phyloP scores from a whole-genome alignment of 2,797 vertebrate species.

The Danio aesculapii region DNA sequence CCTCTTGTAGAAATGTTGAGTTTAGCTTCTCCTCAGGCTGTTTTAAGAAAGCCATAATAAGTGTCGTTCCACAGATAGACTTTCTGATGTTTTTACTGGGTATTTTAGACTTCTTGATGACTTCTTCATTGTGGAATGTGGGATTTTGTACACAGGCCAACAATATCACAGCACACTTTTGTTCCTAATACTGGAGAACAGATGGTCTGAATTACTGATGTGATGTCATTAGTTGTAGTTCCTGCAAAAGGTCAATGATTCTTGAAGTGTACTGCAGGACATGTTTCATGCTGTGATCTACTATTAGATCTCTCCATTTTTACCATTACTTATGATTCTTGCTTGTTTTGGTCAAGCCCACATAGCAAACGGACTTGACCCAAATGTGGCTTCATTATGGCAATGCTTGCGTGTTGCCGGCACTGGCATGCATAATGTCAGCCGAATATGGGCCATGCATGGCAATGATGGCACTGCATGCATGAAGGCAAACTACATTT shows the following conservation, averaged over 20 bases:
- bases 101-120: slow-evolving; percentile 30
- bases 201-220: slow-evolving; percentile 31
- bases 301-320: no score
- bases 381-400: no score
- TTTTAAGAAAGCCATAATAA: slow-evolving; percentile 37
- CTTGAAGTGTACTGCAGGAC: not conserved
- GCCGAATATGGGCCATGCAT: no score
- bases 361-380: no score
- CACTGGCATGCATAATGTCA: no score
- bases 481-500: no score
- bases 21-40: slow-evolving; percentile 32
- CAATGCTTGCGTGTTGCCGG: no score
- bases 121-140: slow-evolving; percentile 1
- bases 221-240: slow-evolving; percentile 4
- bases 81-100: not conserved
- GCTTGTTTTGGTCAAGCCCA: no score
- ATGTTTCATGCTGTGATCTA: not conserved
- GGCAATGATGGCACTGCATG: no score
- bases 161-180: slow-evolving; percentile 17
- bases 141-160: slow-evolving; percentile 1
- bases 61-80: slow-evolving; percentile 34
- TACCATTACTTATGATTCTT: no score
- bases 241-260: not conserved
- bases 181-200: not conserved
- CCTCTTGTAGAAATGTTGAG: slow-evolving; percentile 43